A percentile compares a stretch with the other conserved stretches of the same genome.
Conservation (phyloP, 2,113 vertebrate genomes). For the Corydoras sp. region DNA sequence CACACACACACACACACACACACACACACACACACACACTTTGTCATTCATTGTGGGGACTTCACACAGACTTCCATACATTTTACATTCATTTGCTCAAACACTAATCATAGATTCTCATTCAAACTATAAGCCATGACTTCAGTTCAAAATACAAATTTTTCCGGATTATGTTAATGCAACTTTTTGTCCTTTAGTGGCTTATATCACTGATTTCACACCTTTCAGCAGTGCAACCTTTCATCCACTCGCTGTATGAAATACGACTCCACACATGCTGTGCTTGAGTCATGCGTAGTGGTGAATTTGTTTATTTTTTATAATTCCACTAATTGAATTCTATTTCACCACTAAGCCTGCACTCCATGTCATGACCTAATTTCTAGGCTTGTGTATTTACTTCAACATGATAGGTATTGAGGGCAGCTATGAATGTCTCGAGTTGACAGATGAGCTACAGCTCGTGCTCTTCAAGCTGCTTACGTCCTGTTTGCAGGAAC, state of each 20-base stretch:
- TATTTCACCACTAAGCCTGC: not conserved
- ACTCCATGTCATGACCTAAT: constrained; percentile 7
- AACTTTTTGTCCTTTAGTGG: constrained; percentile 1
- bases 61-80: too few species aligned
- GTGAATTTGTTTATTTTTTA: not conserved
- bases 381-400: constrained; percentile 2
- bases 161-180: constrained; percentile 13
- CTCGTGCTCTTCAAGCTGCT: too few species aligned
- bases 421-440: constrained; percentile 1
- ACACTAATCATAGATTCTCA: too few species aligned
- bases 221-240: not conserved
- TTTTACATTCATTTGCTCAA: too few species aligned
- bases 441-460: not conserved
- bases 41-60: too few species aligned
- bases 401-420: not conserved
- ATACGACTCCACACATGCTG: not conserved
- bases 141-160: not conserved
- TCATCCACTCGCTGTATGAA: not conserved
- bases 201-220: constrained; percentile 28
- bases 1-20: not conserved
- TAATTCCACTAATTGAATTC: not conserved
- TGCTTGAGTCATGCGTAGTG: not conserved
- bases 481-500: too few species aligned
- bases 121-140: too few species aligned
- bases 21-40: too few species aligned